Evolutionary conservation across 2,113 vertebrate species (phyloP).

Genomic region (Anthoscopus minutus): DNA sequence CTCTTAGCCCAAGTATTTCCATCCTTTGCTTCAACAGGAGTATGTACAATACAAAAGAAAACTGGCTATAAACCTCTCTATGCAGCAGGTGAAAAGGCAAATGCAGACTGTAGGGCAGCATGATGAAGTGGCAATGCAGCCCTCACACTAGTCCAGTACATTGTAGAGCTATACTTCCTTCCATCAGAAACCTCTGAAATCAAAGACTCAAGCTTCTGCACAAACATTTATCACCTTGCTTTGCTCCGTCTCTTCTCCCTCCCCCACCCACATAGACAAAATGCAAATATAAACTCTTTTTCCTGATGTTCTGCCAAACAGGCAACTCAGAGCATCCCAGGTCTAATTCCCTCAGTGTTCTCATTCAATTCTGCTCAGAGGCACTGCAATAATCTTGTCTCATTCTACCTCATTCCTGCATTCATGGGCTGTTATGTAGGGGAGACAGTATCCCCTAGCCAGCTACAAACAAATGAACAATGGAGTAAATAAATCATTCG

Average conservation of each 20-base stretch:
- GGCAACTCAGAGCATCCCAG: background rate
- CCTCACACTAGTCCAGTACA: background rate
- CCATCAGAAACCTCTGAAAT: background rate
- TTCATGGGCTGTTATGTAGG: background rate
- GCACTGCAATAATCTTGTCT: background rate
- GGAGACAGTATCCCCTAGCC: background rate
- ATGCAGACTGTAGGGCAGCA: background rate
- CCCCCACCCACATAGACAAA: background rate
- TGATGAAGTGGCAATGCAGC: background rate
- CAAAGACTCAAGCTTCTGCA: background rate
- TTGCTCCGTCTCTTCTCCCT: background rate
- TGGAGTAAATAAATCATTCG: background rate
- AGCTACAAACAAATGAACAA: slow-evolving; percentile 7
- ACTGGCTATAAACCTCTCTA: background rate
- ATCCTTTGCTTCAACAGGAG: background rate
- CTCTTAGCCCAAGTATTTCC: background rate
- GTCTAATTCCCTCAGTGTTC: background rate
- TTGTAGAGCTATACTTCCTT: background rate
- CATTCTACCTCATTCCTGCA: background rate
- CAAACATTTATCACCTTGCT: background rate
- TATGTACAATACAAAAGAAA: background rate
- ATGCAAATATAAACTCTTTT: background rate
- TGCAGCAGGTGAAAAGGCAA: background rate
- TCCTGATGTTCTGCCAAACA: background rate
- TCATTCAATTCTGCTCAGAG: background rate